Evolutionary conservation across 2,888 invertebrate species (phyloP), one percentile per base, ranked within the genome.

Genomic region (Dynastes maya): DNA sequence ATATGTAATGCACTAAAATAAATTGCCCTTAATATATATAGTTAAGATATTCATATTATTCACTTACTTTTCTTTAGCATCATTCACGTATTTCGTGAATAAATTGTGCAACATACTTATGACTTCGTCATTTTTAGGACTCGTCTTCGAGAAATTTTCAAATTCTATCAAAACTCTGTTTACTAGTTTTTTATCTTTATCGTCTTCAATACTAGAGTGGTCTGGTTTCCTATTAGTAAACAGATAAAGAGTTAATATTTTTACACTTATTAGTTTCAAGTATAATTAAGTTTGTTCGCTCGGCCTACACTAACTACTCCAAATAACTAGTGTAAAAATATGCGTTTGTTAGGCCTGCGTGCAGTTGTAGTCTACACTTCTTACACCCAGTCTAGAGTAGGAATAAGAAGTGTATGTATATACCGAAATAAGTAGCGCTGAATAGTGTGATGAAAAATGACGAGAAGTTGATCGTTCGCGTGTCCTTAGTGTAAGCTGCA

Each of bases 51-150:
- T 32, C 32, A 55, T 8, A 55, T 22, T 16, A 8, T n/a, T 22
- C 65, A 84, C 83, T 84, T 84, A 88, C 88, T 86, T 87, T 9
- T 86, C 86, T 77, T 83, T 84, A 13, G 84, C 80, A 0, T 82
- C 79, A 32, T 82, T 82, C 11, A 80, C 71, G 29, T 80, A 79
- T 29, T 80, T 77, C 16, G 81, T 82, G 29, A 87, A 84, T 76
- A 87, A 82, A 61, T 84, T 79, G 0, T 83, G 77, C 22, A 87
- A 77, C 82, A 86, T 84, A 5, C 80, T 71, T 0, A 81, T 72
- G 4, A 84, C 82, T 11, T 82, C 80, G 37, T 83, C 78, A 13
- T 80, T 75, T 5, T 79, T 80, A n/a, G 86, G 86, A 9, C 81
- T 83, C 5, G 86, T 84, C 80, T 85, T 86, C 4, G 86, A 78